Evolutionary conservation across 2,888 invertebrate species (phyloP).

Genomic region (Calephelis perditalis): DNA sequence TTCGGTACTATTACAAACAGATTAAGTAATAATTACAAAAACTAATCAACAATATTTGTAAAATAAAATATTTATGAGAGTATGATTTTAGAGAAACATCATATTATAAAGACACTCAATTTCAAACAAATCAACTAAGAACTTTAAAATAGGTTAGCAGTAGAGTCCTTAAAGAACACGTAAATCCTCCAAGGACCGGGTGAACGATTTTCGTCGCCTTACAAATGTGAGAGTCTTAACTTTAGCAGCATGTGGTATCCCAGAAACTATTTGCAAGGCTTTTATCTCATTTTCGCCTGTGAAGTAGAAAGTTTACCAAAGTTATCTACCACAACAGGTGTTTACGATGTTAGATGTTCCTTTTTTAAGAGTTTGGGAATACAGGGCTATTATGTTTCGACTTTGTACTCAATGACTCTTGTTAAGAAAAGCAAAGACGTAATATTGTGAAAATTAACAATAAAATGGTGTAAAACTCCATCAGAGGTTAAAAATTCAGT

Average conservation of each 20-base stretch:
- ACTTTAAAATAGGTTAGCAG: constrained; percentile 7
- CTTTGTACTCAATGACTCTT: background rate
- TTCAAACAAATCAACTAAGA: constrained; percentile 2
- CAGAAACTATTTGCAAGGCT: constrained; percentile 73
- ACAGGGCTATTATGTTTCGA: constrained; percentile 30
- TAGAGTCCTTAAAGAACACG: background rate
- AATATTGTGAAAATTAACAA: too few species aligned
- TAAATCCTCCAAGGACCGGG: constrained; percentile 19
- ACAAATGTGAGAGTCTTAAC: constrained; percentile 56
- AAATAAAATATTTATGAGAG: too few species aligned
- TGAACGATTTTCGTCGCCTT: constrained; percentile 40
- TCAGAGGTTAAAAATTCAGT: too few species aligned
- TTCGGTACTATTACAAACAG: too few species aligned
- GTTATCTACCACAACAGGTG: constrained; percentile 71
- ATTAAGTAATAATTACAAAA: too few species aligned
- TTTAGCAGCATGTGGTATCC: constrained; percentile 66
- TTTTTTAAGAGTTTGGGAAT: constrained; percentile 41
- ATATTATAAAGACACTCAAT: background rate
- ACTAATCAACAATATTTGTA: too few species aligned
- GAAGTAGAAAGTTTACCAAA: constrained; percentile 69
- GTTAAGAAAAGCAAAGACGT: background rate
- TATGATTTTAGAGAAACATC: too few species aligned
- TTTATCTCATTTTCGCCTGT: constrained; percentile 67
- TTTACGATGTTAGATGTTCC: constrained; percentile 49
- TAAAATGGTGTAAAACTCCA: too few species aligned